A percentile compares a stretch with the other conserved stretches of the same genome.
Evolutionary conservation across 2,888 invertebrate species (phyloP).

Genomic region (Zygaena filipendulae): DNA sequence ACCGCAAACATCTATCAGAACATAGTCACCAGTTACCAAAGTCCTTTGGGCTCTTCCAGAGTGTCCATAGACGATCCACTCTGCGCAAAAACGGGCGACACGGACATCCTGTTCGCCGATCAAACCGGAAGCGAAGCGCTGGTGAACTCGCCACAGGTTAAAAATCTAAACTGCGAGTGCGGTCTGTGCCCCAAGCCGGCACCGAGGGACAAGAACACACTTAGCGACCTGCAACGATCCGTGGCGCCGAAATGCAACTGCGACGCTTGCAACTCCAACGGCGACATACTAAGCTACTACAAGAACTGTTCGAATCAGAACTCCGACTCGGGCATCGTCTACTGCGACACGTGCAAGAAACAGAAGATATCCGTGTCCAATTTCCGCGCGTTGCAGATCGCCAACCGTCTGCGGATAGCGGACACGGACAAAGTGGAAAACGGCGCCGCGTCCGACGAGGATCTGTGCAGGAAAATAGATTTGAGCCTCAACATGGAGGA

Average conservation of each 20-base stretch:
- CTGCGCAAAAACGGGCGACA: constrained; percentile 42
- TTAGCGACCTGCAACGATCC: constrained; percentile 55
- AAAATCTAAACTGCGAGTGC: constrained; percentile 53
- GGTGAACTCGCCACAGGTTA: constrained; percentile 31
- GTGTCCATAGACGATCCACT: constrained; percentile 51
- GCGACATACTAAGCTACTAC: constrained; percentile 52
- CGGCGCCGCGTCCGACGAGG: constrained; percentile 47
- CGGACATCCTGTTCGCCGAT: constrained; percentile 53
- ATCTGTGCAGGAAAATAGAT: constrained; percentile 52
- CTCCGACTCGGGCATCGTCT: constrained; percentile 50
- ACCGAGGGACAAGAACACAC: constrained; percentile 39
- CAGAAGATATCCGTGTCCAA: constrained; percentile 62
- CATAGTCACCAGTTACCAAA: constrained; percentile 43
- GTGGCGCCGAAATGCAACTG: constrained; percentile 50
- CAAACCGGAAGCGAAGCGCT: constrained; percentile 43
- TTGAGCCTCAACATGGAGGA: constrained; percentile 54
- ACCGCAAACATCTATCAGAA: constrained; percentile 51
- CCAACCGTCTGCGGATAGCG: constrained; percentile 46
- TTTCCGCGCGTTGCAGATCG: constrained; percentile 57
- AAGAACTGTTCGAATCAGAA: constrained; percentile 51
- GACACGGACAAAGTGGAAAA: constrained; percentile 44
- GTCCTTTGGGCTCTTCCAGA: constrained; percentile 38
- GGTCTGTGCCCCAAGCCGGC: constrained; percentile 55
- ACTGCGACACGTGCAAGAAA: constrained; percentile 55
- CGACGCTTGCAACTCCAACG: constrained; percentile 54